Base-by-base conservation (phyloP, 1,140 invertebrate genomes). In the Neodiprion virginianus region DNA sequence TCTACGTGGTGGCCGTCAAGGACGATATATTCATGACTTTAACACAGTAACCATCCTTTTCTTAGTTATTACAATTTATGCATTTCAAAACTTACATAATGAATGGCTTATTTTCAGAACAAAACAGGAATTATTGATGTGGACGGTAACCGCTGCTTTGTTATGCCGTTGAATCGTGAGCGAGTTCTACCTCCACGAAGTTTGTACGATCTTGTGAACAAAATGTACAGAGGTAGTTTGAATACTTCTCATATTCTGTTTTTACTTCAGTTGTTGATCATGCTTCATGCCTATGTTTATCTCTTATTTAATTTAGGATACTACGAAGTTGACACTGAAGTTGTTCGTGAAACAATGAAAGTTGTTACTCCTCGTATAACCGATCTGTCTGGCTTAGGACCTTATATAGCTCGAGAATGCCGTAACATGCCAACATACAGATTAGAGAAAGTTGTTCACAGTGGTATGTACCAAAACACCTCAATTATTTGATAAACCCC, bases 21-120 rank as follows among this genome's bases (percentile, higher is more conserved):
- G 95, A 40, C 90, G 94, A 66, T 96, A 97, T 82, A 93, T 97
- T 81, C 96, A 98, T 82, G 96, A 98, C 87, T 98, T 98, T 84
- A 93, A 93, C 77, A 90, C 91, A 77, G 93, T 93, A 86, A 84
- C 90, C 87, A 40, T 40, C 67, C 61, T 28, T 75, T 67, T 68
- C 67, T 67, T 9, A 14, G 68, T 14, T 14, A 69, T 11, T 47
- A 14, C n/a, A 5, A 11, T 66, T 40, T 11, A 73, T 61, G 53
- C 53, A 40, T 40, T 40, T 40, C 21, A 66, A 66, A 66, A 66
- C 10, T 67, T 40, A 73, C 21, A 47, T 65, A 14, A 8, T 67
- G 12, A 47, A 7, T 71, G 49, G 75, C 50, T 79, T 77, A 69
- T 79, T 84, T 86, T 12, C 74, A 91, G 90, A 95, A 95, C 83